A percentile compares a stretch with the other conserved stretches of the same genome.
Conservation (phyloP, 2,113 vertebrate species). For the Asarcornis scutulata region DNA sequence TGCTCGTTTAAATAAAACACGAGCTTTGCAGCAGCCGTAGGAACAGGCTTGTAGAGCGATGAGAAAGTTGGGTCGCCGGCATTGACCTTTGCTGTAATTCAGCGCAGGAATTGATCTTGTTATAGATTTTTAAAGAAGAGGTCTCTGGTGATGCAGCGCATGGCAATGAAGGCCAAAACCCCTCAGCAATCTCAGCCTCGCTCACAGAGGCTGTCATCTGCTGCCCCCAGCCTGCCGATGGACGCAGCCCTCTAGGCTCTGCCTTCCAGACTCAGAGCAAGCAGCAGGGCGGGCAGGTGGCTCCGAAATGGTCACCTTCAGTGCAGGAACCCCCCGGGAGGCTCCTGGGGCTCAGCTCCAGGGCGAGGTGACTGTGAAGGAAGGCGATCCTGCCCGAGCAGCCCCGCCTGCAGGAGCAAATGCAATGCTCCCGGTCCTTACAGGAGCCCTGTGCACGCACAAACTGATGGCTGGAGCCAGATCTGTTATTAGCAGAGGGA, state of each 20-base stretch:
- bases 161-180: background rate
- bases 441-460: background rate
- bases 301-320: rapidly evolving
- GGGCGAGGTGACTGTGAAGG: background rate
- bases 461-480: background rate
- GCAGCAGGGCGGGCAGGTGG: rapidly evolving
- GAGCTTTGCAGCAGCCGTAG: background rate
- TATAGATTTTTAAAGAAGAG: background rate
- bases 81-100: rapidly evolving
- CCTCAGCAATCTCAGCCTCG: background rate
- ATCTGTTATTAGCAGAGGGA: background rate
- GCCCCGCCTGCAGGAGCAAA: background rate
- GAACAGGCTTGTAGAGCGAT: rapidly evolving
- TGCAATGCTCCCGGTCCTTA: rapidly evolving
- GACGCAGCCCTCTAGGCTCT: rapidly evolving
- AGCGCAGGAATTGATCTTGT: rapidly evolving
- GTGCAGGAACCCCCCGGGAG: background rate
- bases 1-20: background rate
- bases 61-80: background rate
- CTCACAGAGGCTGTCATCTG: no score
- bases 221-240: background rate
- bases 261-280: rapidly evolving
- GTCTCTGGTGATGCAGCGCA: background rate
- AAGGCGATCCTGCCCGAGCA: background rate
- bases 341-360: rapidly evolving